Evolutionary conservation across 2,797 vertebrate species (phyloP).

Genomic region (Pangasius macronema): DNA sequence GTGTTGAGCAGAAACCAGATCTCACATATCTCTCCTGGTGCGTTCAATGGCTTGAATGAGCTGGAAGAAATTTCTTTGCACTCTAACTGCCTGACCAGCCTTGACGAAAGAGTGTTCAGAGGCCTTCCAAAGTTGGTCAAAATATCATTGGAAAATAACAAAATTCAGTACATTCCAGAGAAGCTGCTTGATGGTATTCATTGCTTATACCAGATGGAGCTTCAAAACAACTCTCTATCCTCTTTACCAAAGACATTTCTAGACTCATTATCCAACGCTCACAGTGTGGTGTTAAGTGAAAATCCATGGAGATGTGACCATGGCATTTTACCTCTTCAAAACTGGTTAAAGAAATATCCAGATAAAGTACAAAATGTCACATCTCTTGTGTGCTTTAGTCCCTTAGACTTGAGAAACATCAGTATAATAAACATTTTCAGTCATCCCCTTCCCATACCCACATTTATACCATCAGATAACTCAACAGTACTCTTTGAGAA

Average conservation of each 20-base stretch:
- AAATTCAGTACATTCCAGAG: constrained; percentile 73
- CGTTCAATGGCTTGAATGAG: constrained; percentile 81
- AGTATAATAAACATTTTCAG: constrained; percentile 63
- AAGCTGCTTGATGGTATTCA: constrained; percentile 75
- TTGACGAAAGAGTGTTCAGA: constrained; percentile 78
- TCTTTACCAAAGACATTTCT: constrained; percentile 80
- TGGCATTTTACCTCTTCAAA: constrained; percentile 78
- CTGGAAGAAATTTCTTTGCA: constrained; percentile 87
- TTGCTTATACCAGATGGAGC: constrained; percentile 76
- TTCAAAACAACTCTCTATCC: constrained; percentile 84
- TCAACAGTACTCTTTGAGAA: constrained; percentile 56
- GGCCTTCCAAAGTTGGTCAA: constrained; percentile 80
- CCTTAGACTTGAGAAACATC: constrained; percentile 66
- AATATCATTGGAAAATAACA: constrained; percentile 89
- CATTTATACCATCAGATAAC: constrained; percentile 51
- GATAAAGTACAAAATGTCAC: constrained; percentile 74
- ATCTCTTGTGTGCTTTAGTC: constrained; percentile 76
- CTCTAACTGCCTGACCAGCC: constrained; percentile 77
- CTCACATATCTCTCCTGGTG: constrained; percentile 67
- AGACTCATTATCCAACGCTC: constrained; percentile 67
- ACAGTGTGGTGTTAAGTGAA: constrained; percentile 78
- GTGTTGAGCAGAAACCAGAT: constrained; percentile 88
- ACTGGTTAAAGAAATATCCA: constrained; percentile 79
- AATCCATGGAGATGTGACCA: constrained; percentile 92
- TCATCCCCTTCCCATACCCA: constrained; percentile 47